Evolutionary conservation across 53 echinoderm and acorn worm species (phyloP).

Genomic region (Hippasteria phrygiana): DNA sequence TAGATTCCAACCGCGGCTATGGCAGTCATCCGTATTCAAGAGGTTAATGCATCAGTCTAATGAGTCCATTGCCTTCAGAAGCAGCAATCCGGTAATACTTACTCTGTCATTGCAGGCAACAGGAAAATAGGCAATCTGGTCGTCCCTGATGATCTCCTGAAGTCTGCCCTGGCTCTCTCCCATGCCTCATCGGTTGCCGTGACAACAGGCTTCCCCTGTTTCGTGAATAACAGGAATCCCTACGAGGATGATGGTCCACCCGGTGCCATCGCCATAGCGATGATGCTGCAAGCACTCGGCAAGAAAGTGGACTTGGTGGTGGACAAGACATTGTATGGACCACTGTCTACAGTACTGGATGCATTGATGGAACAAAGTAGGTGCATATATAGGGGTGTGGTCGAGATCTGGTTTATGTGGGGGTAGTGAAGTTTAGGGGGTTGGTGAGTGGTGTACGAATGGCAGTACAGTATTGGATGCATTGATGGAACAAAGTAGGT

Average conservation of each 20-base stretch:
- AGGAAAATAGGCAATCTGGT: constrained; percentile 63
- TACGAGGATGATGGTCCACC: constrained; percentile 81
- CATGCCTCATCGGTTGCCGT: constrained; percentile 88
- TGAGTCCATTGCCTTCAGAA: too few relatives aligned
- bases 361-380: constrained; percentile 48
- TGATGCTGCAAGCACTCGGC: constrained; percentile 77
- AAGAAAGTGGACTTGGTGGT: constrained; percentile 79
- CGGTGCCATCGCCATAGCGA: constrained; percentile 83
- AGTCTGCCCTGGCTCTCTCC: constrained; percentile 87
- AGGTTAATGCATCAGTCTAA: too few relatives aligned
- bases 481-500: too few relatives aligned
- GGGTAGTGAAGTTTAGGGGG: too few relatives aligned
- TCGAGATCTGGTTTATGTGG: neutral
- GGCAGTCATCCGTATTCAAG: too few relatives aligned
- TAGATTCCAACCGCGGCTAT: too few relatives aligned
- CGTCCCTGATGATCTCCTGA: constrained; percentile 78
- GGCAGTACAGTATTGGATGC: too few relatives aligned
- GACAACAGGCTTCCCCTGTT: constrained; percentile 80
- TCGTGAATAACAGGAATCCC: constrained; percentile 57
- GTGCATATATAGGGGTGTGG: neutral
- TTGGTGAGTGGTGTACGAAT: too few relatives aligned
- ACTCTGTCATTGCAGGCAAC: constrained; percentile 54
- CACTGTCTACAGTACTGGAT: constrained; percentile 13
- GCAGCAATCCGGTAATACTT: neutral
- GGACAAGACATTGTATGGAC: neutral